Evolutionary conservation across 92 coral and sea anemone species (phyloP), one percentile per base, ranked within the genome.

Genomic region (Palythoa heliodiscus): DNA sequence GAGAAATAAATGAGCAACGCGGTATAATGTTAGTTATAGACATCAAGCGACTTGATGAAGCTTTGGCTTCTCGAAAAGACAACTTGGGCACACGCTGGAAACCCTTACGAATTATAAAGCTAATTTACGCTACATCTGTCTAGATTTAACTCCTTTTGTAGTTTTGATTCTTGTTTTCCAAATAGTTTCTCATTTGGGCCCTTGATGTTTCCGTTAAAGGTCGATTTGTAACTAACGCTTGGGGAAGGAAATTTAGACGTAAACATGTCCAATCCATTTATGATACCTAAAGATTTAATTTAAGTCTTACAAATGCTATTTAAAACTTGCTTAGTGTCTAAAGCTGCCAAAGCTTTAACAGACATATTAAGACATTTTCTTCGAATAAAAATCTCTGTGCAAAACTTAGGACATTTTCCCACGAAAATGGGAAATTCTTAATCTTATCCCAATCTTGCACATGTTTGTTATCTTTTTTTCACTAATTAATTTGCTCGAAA

Each of bases 261-360:
- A 80, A 40, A 50, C 15, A 43, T 3, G 63, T n/a, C 17, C 73
- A 80, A 80, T 66, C 74, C 74, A n/a, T 48, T 66, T 66, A 67
- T 67, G 29, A 11, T 22, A 66, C 29, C 66, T 16, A 39, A 52
- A 52, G 58, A 29, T 69, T 69, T 69, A 69, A 29, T 25, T 69
- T 37, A 25, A 20, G 15, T 24, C 71, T 67, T 67, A n/a, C 17
- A 67, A 67, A 67, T 67, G 71, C 71, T 67, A 67, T 67, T 67
- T 67, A 69, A 69, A 37, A 25, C 73, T 69, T 69, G 24, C 47
- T 69, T 37, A 69, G 19, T 8, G 40, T 3, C 73, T 9, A 25
- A 35, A 69, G 73, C 47, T 69, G 69, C 5, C 69, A 63, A n/a
- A 4, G 69, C 69, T 63, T 9, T 60, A 15, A 60, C 67, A 63